Base-by-base conservation (phyloP, 2,797 vertebrate genomes). In the Somateria mollissima region DNA sequence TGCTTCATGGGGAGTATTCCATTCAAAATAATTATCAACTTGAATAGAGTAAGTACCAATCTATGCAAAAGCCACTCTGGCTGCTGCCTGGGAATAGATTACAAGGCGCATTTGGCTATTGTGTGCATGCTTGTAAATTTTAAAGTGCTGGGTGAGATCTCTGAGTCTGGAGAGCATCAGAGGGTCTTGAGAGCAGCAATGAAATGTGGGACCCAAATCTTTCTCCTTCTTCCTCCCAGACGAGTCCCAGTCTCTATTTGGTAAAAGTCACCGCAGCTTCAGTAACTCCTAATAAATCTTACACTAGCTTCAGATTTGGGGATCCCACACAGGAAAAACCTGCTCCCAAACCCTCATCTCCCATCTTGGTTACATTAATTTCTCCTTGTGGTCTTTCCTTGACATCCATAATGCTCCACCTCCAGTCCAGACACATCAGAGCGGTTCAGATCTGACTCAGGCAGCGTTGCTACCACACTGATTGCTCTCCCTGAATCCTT, bases 11-110 rank as follows among this genome's bases (percentile, higher is more conserved):
- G 92, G 95, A 96, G 87, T 94, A 95, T 92, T 92, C 84, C 74
- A 91, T 96, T 96, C 96, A 94, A 95, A 96, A 94, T 95, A 96
- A 96, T 95, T 81, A 96, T 94, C 91, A 91, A 81, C 84, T 91
- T 85, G 86, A 95, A 90, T 73, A 89, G 79, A 90, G 19, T 78
- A 82, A 95, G 95, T 77, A 95, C 84, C 88, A 89, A 92, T 94
- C 90, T 94, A 88, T 94, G 87, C 45, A 89, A 95, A 94, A 51
- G 32, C 47, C 70, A 88, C 85, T 92, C 79, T 54, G 70, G 67
- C 70, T 91, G 67, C 78, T 91, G 84, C 54, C 75, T 92, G 92
- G 85, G 81, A 97, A 94, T 66, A 78, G 85, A 94, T 94, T 95
- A 78, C 89, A 95, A 96, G 95, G 90, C 61, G 79, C 81, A 96